A percentile compares a stretch with the other conserved stretches of the same genome.
Conservation (phyloP, 2,797 vertebrate genomes). For the Monodelphis domestica region DNA sequence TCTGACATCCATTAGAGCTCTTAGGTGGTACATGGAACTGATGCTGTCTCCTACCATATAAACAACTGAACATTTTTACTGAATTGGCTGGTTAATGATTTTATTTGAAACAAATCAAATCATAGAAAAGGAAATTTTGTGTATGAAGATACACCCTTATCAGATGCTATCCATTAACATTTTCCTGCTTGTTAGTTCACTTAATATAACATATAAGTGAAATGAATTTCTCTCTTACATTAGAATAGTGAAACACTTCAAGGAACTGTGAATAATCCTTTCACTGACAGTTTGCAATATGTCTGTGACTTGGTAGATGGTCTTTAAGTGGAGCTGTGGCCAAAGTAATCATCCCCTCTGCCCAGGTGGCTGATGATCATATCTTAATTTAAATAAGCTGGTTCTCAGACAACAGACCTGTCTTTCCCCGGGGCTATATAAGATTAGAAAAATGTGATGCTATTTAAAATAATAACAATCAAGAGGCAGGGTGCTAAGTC, state of each 20-base stretch:
- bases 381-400: background rate
- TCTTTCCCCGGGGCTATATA: background rate
- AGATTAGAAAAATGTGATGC: slow-evolving; percentile 3
- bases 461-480: background rate
- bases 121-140: background rate
- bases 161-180: background rate
- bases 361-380: background rate
- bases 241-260: background rate
- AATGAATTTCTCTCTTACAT: background rate
- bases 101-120: background rate
- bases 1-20: background rate
- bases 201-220: background rate
- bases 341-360: background rate
- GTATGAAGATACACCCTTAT: background rate
- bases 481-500: background rate
- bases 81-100: background rate
- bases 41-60: background rate
- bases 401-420: background rate
- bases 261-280: background rate
- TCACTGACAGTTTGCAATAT: background rate
- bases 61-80: background rate
- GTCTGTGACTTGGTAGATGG: background rate
- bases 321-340: background rate
- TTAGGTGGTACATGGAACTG: background rate
- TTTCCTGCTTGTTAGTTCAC: background rate